These are phyloP conservation scores for Eupithecia centaureata DNA, from an alignment of 2,888 invertebrate species.

Conservation along the genomic window DNA sequence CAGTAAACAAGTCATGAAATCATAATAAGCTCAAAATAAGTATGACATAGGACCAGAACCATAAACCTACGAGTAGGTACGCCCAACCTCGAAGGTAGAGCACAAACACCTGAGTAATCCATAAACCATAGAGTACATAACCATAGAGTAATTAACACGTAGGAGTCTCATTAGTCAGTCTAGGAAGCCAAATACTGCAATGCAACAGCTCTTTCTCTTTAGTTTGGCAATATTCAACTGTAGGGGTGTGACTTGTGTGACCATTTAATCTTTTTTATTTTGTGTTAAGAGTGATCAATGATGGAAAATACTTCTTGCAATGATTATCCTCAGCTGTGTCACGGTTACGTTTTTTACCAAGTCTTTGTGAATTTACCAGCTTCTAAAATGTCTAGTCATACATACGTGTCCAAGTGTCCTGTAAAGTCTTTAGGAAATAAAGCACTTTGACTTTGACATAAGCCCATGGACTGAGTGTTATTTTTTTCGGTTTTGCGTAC, in stretches of 20 bases:
- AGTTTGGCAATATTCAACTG: neutral
- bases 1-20: neutral
- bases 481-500: too few species aligned
- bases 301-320: too few species aligned
- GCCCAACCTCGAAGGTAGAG: neutral
- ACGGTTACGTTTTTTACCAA: too few species aligned
- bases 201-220: neutral
- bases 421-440: too few species aligned
- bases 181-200: neutral
- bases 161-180: slow-evolving; percentile 11
- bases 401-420: too few species aligned
- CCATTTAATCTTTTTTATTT: neutral
- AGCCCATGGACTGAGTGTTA: too few species aligned
- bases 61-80: neutral
- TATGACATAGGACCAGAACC: slow-evolving; percentile 5
- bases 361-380: too few species aligned
- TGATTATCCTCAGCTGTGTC: too few species aligned
- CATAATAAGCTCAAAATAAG: neutral
- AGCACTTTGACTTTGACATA: too few species aligned
- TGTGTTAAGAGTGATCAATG: too few species aligned
- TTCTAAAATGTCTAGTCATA: too few species aligned
- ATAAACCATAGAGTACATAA: slow-evolving; percentile 8
- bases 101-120: slow-evolving; percentile 11
- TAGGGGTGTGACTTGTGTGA: neutral
- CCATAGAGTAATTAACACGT: slow-evolving; percentile 7